Evolutionary conservation across 2,113 vertebrate genomes (phyloP), one percentile per base, ranked within the genome.

Genomic region (Orthochromis indermauri): DNA sequence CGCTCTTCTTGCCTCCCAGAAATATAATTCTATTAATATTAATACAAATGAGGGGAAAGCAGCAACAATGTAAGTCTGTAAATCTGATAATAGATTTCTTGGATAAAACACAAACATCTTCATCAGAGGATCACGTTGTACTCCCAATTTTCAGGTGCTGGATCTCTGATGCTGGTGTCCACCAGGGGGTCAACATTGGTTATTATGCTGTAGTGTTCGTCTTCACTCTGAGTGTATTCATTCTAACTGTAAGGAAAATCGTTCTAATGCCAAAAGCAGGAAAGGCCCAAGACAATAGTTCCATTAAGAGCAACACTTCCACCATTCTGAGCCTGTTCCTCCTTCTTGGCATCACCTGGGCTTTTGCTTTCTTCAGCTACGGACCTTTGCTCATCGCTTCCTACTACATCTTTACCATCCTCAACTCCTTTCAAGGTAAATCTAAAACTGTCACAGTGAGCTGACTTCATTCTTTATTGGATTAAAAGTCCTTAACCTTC

Each of bases 381-480:
- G 93, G 94, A 17, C 21, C 86, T 53, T 28, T 95, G 80, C 1
- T 71, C 54, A 1, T 87, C 1, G 3, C 90, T 0, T 93, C 91
- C 19, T 94, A 93, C 86, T 95, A 92, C 37, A 92, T 94, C 45
- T 95, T 95, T 31, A 91, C 85, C 83, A 90, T 96, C 83, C 76
- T 93, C 51, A 95, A 95, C 88, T 85, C 91, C 10, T 94, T 95
- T 85, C 93, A 96, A 93, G 94, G 95, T 95, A 83, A 19, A 84
- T 12, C 21, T 37, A 8, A 35, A 28, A 55, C 1, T 12, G 11
- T 49, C 53, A 54, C 12, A 33, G 49, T 7, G 6, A 47, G 42
- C 1, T 76, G 0, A 76, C 4, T 0, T 76, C 24, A 76, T 5
- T 4, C 0, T 8, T 11, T 76, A 8, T 4, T 35, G 28, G 9